Evolutionary conservation across 2,113 vertebrate species (phyloP).

Genomic region (Taurulus bubalis): DNA sequence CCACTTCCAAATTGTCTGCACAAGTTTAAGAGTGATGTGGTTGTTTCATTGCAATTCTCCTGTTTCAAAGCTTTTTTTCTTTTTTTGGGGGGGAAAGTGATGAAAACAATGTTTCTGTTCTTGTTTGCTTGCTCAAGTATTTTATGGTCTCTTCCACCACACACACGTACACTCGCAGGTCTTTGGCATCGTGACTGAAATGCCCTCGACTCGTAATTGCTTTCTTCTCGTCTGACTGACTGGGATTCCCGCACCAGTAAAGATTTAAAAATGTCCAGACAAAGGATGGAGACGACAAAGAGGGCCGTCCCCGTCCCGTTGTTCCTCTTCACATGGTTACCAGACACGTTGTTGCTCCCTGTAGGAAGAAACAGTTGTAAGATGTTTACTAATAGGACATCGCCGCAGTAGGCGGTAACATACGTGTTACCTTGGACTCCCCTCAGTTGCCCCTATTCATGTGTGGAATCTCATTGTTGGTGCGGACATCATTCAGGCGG

Average conservation of each 20-base stretch:
- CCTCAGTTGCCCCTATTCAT: constrained; percentile 73
- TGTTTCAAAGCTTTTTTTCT: not conserved
- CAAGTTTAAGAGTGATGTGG: not conserved
- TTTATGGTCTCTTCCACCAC: constrained; percentile 39
- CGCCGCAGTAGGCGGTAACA: constrained; percentile 67
- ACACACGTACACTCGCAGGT: constrained; percentile 28
- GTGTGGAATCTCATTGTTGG: constrained; percentile 83
- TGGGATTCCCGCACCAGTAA: constrained; percentile 81
- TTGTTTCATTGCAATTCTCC: not conserved
- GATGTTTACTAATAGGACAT: constrained; percentile 75
- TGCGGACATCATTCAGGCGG: constrained; percentile 79
- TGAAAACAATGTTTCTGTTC: not conserved
- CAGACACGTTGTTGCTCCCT: constrained; percentile 60
- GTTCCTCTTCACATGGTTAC: constrained; percentile 73
- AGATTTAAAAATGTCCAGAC: constrained; percentile 79
- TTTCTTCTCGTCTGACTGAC: constrained; percentile 69
- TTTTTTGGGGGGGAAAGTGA: not conserved
- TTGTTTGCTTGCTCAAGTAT: not conserved
- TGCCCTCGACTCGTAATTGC: constrained; percentile 70
- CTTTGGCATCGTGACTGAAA: constrained; percentile 60
- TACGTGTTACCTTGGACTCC: constrained; percentile 77
- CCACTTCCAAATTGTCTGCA: constrained; percentile 1
- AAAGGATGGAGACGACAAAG: constrained; percentile 78
- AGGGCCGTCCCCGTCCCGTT: constrained; percentile 49
- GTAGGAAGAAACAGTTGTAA: constrained; percentile 66